Percentiles rank a stretch among this genome's conserved stretches.
Evolutionary conservation across 2,888 invertebrate species (phyloP).

Genomic region (Volucella bombylans): DNA sequence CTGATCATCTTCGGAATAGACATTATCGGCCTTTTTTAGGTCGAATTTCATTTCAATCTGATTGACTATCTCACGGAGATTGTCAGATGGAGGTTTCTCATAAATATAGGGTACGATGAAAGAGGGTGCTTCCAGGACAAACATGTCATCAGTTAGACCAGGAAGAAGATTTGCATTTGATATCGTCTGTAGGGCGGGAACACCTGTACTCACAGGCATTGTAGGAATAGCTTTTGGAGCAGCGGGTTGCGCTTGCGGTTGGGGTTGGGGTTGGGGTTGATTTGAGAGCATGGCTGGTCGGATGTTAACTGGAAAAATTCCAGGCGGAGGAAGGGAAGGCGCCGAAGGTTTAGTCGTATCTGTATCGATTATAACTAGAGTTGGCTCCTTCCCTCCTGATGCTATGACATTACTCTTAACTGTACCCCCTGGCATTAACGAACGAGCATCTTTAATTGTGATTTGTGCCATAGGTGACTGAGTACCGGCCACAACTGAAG

Average conservation of each 20-base stretch:
- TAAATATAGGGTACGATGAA: constrained; percentile 97
- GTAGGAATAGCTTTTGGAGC: constrained; percentile 77
- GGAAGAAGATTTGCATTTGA: constrained; percentile 87
- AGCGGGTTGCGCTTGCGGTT: constrained; percentile 77
- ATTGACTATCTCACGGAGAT: constrained; percentile 88
- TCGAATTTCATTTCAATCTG: constrained; percentile 85
- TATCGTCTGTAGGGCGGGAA: constrained; percentile 80
- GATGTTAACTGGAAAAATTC: constrained; percentile 86
- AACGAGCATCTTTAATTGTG: constrained; percentile 82
- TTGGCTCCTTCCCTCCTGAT: constrained; percentile 86
- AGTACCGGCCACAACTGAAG: neutral
- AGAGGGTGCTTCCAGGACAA: constrained; percentile 95
- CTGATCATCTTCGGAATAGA: constrained; percentile 84
- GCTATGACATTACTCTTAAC: constrained; percentile 63
- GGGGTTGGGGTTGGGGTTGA: too few relatives aligned
- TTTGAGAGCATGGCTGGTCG: constrained; percentile 84
- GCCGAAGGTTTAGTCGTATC: constrained; percentile 56
- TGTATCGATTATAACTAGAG: constrained; percentile 90
- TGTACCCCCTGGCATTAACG: constrained; percentile 76
- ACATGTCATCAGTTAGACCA: constrained; percentile 94
- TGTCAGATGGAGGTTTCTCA: constrained; percentile 92
- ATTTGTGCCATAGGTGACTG: constrained; percentile 76
- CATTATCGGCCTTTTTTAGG: constrained; percentile 83
- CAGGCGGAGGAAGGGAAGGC: constrained; percentile 81
- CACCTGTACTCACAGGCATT: constrained; percentile 74